Base-by-base conservation (phyloP, 2,797 vertebrate species). In the Pampus argenteus region DNA sequence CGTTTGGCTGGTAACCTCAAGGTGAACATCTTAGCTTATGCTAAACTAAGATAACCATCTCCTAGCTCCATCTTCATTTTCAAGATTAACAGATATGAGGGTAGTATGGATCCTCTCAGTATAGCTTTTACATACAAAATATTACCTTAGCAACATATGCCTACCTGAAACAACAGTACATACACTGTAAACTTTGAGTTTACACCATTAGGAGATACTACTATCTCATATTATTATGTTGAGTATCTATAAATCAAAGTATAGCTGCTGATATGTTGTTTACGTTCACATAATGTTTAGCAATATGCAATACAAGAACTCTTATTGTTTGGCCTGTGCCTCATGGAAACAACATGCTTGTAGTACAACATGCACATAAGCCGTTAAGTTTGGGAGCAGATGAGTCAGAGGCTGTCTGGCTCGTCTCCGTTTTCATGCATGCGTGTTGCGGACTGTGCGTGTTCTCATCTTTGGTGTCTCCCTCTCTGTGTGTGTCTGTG, bases 391-490 rank as follows among this genome's bases (percentile, higher is more conserved):
- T 79, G 23, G 18, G 59, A 55, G 23, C 23, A 20, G 28, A 81
- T 77, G 71, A 84, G 74, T 71, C 72, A 81, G 62, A 56, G 31
- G 25, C 34, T 0, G 38, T 75, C 71, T 65, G 54, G 54, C 59
- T 78, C 52, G 71, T 54, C 42, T 28, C 45, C n/a, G 59, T 47
- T 52, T 55, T 50, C 50, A 28, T 54, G 76, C 51, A 9, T 52
- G 67, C 20, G 67, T 61, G 54, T 38, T 22, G 15, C 14, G 38
- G 61, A 58, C 64, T 65, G n/a, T 55, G 49, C 38, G 23, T 76
- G 11, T 17, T 74, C 56, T 79, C 79, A 71, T 79, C 78, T 44
- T 54, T 54, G 31, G 29, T 18, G n/a, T 71, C 48, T 47, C 38
- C 31, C 11, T 13, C 56, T 28, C 49, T 66, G 28, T 17, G 0